These are phyloP conservation scores for Cichladusa arquata DNA, from an alignment of 2,113 vertebrate species.

Conservation along the genomic window DNA sequence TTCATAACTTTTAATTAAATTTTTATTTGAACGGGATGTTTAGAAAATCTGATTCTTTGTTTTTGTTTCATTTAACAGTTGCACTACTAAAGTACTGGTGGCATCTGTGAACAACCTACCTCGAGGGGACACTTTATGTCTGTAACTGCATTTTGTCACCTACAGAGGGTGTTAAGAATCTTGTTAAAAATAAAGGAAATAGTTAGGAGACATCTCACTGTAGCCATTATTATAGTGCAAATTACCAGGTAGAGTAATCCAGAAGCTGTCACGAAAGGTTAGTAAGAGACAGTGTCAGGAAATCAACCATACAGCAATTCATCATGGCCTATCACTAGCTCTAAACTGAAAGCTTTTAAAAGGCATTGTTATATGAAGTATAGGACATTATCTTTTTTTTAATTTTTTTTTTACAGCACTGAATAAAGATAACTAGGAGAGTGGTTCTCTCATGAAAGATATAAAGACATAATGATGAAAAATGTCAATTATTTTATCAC, in stretches of 20 bases:
- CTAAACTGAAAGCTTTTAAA: slow-evolving; percentile 84
- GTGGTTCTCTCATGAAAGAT: slow-evolving; percentile 40
- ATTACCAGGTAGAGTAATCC: slow-evolving; percentile 96
- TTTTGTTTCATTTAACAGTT: slow-evolving; percentile 80
- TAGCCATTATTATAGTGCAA: slow-evolving; percentile 94
- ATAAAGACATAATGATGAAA: slow-evolving; percentile 67
- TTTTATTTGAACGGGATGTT: slow-evolving; percentile 86
- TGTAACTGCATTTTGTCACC: slow-evolving; percentile 99
- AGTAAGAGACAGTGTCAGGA: slow-evolving; percentile 78
- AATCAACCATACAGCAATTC: slow-evolving; percentile 88
- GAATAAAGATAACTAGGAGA: slow-evolving; percentile 72
- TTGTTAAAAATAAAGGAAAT: slow-evolving; percentile 89
- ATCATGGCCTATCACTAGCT: slow-evolving; percentile 84
- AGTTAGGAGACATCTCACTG: slow-evolving; percentile 82
- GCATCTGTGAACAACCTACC: slow-evolving; percentile 84
- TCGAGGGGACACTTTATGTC: slow-evolving; percentile 81
- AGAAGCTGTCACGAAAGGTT: slow-evolving; percentile 95
- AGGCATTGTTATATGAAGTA: slow-evolving; percentile 83
- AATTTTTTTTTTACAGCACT: slow-evolving; percentile 67
- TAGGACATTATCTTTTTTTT: slow-evolving; percentile 52
- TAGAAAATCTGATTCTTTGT: slow-evolving; percentile 76
- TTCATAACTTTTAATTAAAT: slow-evolving; percentile 92
- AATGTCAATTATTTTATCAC: slow-evolving; percentile 53
- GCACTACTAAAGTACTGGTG: slow-evolving; percentile 73
- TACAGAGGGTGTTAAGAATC: slow-evolving; percentile 99